A percentile compares a stretch with the other conserved stretches of the same genome.
Evolutionary conservation across 2,113 vertebrate species (phyloP).

Genomic region (Semnopithecus entellus): DNA sequence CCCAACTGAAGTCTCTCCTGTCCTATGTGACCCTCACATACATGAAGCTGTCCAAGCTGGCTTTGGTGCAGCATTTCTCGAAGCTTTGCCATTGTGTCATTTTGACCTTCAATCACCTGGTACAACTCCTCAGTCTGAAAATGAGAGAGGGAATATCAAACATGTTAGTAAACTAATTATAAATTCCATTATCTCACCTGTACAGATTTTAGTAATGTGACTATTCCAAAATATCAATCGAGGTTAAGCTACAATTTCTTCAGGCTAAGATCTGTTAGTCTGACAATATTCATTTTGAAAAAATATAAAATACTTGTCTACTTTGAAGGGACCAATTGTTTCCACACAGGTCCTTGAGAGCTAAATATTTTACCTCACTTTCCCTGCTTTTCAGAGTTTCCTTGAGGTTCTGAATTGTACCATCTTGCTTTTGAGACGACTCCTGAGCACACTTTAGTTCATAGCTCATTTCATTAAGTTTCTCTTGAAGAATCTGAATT

Average conservation of each 20-base stretch:
- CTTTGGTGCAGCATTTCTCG: conserved; percentile 87
- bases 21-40: conserved; percentile 49
- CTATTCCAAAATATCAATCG: not conserved
- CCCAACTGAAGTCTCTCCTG: not conserved
- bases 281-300: not conserved
- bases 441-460: conserved; percentile 88
- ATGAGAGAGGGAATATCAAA: not conserved
- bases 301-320: not conserved
- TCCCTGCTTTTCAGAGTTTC: conserved; percentile 90
- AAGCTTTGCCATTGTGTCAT: conserved; percentile 89
- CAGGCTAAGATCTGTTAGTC: not conserved
- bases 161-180: not conserved
- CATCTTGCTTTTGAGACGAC: conserved; percentile 87
- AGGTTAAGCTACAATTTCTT: not conserved
- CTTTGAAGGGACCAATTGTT: not conserved
- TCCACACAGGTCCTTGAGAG: not conserved
- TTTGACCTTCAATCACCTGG: conserved; percentile 89
- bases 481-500: conserved; percentile 91
- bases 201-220: not conserved
- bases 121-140: conserved; percentile 90
- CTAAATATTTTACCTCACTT: conserved; percentile 87
- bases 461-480: conserved; percentile 87
- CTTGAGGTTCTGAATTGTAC: conserved; percentile 87
- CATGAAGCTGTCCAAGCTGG: conserved; percentile 89
- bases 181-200: not conserved